Base-by-base conservation (phyloP, 2,797 vertebrate species). In the Morus bassanus region DNA sequence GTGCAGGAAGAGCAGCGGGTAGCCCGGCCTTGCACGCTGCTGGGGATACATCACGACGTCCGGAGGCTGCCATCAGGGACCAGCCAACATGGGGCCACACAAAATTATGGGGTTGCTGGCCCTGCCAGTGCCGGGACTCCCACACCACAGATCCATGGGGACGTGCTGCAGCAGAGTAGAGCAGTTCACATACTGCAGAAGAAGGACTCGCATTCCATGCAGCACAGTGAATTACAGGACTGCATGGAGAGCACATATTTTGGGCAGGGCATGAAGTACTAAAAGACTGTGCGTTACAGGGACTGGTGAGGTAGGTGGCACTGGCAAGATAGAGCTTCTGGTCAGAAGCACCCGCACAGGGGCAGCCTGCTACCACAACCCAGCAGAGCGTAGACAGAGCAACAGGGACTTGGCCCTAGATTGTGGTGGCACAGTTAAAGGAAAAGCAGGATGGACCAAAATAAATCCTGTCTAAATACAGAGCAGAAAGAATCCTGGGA, bases 1-100 rank as follows among this genome's bases (percentile, higher is more conserved):
- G 22, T 10, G 14, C 1, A 1, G n/a, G 30, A 73, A 23, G 0
- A 0, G n/a, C 3, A 4, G 46, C 0, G 1, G 22, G 30, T 28
- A 13, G 48, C 50, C 30, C 4, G 3, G 63, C 39, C 39, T 54
- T 18, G 54, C 7, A 17, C 1, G 4, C 61, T 30, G n/a, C 37
- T 37, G 51, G 51, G 27, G 39, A 73, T 41, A 73, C 56, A 61
- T 7, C 46, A 56, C 0, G 3, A 35, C 0, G 2, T 18, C 64
- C 61, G 59, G 48, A 61, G 59, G 43, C 46, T 84, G 64, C n/a
- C 43, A 80, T 8, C 63, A 56, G 31, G 19, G 19, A 60, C 13
- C 51, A 43, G 39, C 5, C 72, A 69, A 27, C 50, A 56, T 41
- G 60, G 88, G 69, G 56, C 37, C 33, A 64, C 41, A 25, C 4